phyloP scores from a whole-genome alignment of 1,140 invertebrate species.

The Lepidotrigona ventralis region DNA sequence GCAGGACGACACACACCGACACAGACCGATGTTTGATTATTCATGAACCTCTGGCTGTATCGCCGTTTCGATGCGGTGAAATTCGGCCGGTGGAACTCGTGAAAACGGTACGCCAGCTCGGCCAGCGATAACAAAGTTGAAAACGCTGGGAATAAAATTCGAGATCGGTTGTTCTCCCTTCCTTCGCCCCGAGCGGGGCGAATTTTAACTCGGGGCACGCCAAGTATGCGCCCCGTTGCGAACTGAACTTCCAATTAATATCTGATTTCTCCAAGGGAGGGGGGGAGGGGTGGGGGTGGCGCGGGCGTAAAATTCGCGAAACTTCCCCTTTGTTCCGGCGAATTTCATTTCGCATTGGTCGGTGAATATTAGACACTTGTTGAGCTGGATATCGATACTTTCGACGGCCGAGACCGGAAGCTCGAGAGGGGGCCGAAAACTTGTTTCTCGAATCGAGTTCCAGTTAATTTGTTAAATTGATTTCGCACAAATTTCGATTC shows the following conservation, averaged over 20 bases:
- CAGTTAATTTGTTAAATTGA: too few relatives aligned
- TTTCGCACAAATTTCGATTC: too few relatives aligned
- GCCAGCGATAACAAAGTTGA: not conserved
- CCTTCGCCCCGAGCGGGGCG: too few relatives aligned
- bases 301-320: not conserved
- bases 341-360: not conserved
- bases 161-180: not conserved
- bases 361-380: not conserved
- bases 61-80: not conserved
- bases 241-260: not conserved
- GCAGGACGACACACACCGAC: not conserved
- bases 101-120: not conserved
- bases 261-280: not conserved
- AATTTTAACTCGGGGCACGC: not conserved
- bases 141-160: not conserved
- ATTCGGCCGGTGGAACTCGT: not conserved
- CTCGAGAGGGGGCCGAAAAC: too few relatives aligned
- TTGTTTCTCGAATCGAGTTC: too few relatives aligned
- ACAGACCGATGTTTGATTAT: not conserved
- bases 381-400: too few relatives aligned
- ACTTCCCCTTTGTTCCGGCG: rapidly evolving
- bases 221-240: not conserved
- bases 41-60: not conserved
- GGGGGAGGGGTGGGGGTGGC: too few relatives aligned
- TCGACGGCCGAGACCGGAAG: too few relatives aligned